A percentile compares a stretch with the other conserved stretches of the same genome.
phyloP scores from a whole-genome alignment of 2,888 invertebrate genomes.

The Dicranocentrus wangi region DNA sequence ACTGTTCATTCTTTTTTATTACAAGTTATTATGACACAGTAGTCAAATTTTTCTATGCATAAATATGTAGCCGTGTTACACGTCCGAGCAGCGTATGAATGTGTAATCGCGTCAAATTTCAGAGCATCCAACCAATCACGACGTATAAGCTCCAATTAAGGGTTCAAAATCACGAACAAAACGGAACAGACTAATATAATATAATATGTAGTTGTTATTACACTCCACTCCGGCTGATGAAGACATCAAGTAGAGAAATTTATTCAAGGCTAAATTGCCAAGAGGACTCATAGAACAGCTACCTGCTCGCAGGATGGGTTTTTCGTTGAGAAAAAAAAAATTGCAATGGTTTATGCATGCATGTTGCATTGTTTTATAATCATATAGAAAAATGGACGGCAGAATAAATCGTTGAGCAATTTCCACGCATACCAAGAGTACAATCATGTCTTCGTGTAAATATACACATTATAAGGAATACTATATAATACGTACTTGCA shows the following conservation, averaged over 20 bases:
- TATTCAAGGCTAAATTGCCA: slow-evolving; percentile 56
- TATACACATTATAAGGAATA: slow-evolving; percentile 10
- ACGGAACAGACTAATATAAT: slow-evolving; percentile 29
- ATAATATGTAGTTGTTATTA: slow-evolving; percentile 13
- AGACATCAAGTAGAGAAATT: slow-evolving; percentile 57
- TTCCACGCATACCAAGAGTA: slow-evolving; percentile 42
- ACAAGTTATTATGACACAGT: slow-evolving; percentile 53
- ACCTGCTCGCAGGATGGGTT: background rate
- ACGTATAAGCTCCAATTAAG: slow-evolving; percentile 56
- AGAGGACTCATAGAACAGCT: slow-evolving; percentile 41
- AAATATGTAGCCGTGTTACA: background rate
- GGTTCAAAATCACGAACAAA: slow-evolving; percentile 55
- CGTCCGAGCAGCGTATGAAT: slow-evolving; percentile 10
- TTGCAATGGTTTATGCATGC: slow-evolving; percentile 15
- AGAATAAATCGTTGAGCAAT: slow-evolving; percentile 58
- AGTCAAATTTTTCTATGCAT: slow-evolving; percentile 55
- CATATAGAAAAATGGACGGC: slow-evolving; percentile 24
- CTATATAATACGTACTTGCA: slow-evolving; percentile 11
- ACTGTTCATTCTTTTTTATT: slow-evolving; percentile 42
- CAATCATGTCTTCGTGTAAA: slow-evolving; percentile 9
- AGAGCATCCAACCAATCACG: slow-evolving; percentile 32
- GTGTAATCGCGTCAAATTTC: slow-evolving; percentile 58
- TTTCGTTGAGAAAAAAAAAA: slow-evolving; percentile 37
- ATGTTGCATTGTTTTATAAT: slow-evolving; percentile 51
- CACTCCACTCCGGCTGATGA: slow-evolving; percentile 42